A percentile compares a stretch with the other conserved stretches of the same genome.
Conservation (phyloP, 1,140 invertebrate species). For the Drosophila mauritiana region DNA sequence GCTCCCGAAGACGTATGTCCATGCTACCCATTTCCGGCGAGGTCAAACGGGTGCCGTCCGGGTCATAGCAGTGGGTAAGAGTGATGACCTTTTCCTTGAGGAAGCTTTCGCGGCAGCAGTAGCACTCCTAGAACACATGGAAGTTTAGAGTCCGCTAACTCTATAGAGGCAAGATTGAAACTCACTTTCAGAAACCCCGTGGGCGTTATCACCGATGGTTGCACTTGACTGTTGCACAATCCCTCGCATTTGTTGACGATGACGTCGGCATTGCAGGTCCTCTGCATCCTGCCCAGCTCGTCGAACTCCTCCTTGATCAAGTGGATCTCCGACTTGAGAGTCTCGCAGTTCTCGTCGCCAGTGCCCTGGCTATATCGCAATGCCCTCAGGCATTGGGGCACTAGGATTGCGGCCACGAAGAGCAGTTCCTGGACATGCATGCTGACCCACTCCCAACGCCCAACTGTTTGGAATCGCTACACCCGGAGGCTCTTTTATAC, state of each 20-base stretch:
- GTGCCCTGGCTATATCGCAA: slow-evolving; percentile 78
- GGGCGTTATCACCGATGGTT: slow-evolving; percentile 93
- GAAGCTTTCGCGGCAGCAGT: slow-evolving; percentile 94
- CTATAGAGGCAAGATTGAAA: background rate
- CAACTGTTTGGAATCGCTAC: slow-evolving; percentile 43
- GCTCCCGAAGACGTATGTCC: slow-evolving; percentile 93
- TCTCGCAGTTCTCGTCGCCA: slow-evolving; percentile 90
- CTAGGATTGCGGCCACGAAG: slow-evolving; percentile 53
- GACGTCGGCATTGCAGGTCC: slow-evolving; percentile 94
- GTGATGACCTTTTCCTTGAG: slow-evolving; percentile 92
- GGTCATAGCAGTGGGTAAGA: slow-evolving; percentile 93
- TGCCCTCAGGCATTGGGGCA: slow-evolving; percentile 63
- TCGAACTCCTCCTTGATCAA: slow-evolving; percentile 95
- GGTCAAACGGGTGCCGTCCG: slow-evolving; percentile 91
- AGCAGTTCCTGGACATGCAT: slow-evolving; percentile 72
- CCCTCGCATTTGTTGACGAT: slow-evolving; percentile 95
- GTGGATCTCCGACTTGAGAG: slow-evolving; percentile 91
- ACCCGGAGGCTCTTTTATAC: slow-evolving; percentile 53
- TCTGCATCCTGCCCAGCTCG: slow-evolving; percentile 90
- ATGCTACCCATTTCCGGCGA: slow-evolving; percentile 88
- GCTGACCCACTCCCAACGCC: slow-evolving; percentile 20
- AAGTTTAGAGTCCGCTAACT: background rate
- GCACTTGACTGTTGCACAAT: slow-evolving; percentile 94
- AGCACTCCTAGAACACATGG: slow-evolving; percentile 90
- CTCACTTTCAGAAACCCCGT: slow-evolving; percentile 95